A percentile compares a stretch with the other conserved stretches of the same genome.
Conservation (phyloP, 53 echinoderm and acorn worm species). For the Patiria pectinifera region DNA sequence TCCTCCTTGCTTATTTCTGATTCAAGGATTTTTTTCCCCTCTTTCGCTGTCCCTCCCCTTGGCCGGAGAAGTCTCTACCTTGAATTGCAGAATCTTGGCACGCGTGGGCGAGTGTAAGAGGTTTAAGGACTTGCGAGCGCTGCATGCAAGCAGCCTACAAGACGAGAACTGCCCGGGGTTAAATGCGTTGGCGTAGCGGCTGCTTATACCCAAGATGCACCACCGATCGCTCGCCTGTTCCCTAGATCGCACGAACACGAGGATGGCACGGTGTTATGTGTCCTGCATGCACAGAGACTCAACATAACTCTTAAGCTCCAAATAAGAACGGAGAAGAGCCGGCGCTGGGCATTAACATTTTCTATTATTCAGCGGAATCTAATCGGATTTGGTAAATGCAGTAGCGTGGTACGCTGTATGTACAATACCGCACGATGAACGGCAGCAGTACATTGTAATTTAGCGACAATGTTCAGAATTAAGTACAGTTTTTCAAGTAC, state of each 20-base stretch:
- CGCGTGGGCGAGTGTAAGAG: conserved; percentile 36
- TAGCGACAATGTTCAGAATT: neutral
- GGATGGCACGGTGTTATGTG: conserved; percentile 9
- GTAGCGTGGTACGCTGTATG: neutral
- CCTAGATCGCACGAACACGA: neutral
- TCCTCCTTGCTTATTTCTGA: neutral
- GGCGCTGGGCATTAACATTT: conserved; percentile 26
- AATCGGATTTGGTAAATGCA: conserved; percentile 11
- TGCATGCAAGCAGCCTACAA: neutral
- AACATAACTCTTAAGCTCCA: neutral
- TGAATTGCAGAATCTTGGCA: conserved; percentile 10
- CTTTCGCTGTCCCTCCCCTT: neutral
- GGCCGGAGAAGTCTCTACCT: neutral
- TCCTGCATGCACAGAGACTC: neutral
- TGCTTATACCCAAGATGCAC: neutral
- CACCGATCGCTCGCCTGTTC: neutral
- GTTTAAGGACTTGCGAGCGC: neutral
- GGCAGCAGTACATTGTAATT: neutral
- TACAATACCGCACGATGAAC: neutral
- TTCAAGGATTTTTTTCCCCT: neutral
- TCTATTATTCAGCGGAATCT: neutral
- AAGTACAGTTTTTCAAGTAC: neutral
- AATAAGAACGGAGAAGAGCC: neutral
- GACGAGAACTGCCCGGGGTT: conserved; percentile 25
- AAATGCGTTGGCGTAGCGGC: conserved; percentile 56